phyloP scores from a whole-genome alignment of 2,113 vertebrate genomes.

The Paracanthobrama guichenoti region DNA sequence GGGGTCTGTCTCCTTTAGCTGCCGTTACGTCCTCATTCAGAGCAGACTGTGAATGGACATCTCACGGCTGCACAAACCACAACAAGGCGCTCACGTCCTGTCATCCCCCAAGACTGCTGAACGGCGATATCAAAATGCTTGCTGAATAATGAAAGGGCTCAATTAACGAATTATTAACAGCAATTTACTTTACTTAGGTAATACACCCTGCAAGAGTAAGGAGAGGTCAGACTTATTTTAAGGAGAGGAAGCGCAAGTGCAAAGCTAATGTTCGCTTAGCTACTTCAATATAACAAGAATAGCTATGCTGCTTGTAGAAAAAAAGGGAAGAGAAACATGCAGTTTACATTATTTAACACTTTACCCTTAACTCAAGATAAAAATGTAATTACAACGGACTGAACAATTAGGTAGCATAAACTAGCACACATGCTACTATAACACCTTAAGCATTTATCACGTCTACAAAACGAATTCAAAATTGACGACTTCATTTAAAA shows the following conservation, averaged over 20 bases:
- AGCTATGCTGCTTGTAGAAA: neutral
- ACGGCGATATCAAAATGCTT: slow-evolving; percentile 46
- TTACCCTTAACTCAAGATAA: neutral
- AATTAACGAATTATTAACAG: slow-evolving; percentile 60
- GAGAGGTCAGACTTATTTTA: neutral
- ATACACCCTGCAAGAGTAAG: slow-evolving; percentile 22
- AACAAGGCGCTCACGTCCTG: slow-evolving; percentile 37
- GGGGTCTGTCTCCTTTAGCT: slow-evolving; percentile 39
- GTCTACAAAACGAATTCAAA: neutral
- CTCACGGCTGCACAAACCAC: slow-evolving; percentile 3
- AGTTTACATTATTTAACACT: neutral
- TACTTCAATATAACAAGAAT: slow-evolving; percentile 4
- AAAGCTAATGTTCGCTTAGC: neutral
- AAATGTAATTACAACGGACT: neutral
- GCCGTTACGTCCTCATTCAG: slow-evolving; percentile 13
- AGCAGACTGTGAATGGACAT: neutral
- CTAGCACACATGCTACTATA: neutral
- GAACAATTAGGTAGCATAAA: neutral
- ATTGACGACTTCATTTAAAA: neutral
- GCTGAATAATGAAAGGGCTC: slow-evolving; percentile 57
- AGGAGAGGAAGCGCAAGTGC: neutral
- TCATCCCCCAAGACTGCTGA: slow-evolving; percentile 35
- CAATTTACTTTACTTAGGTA: slow-evolving; percentile 51
- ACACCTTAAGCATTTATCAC: neutral
- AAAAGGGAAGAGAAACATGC: neutral